Conservation (phyloP, 2,113 vertebrate genomes). For the Sapajus apella region DNA sequence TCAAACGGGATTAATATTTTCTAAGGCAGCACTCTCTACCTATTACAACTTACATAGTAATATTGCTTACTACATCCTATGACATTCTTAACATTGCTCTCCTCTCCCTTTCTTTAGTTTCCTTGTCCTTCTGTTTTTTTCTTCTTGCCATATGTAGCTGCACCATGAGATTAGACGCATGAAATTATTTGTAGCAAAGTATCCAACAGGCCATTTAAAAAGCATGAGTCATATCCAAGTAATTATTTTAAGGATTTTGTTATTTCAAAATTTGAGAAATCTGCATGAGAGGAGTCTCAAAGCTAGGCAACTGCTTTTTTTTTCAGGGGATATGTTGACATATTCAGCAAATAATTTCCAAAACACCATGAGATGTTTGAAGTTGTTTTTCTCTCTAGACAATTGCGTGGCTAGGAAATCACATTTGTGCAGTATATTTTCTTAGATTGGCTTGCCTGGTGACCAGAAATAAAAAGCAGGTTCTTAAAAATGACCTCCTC, state of each 20-base stretch:
- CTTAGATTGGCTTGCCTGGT: slow-evolving; percentile 69
- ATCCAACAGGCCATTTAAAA: slow-evolving; percentile 17
- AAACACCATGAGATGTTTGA: slow-evolving; percentile 55
- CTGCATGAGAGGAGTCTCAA: neutral
- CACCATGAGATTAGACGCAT: neutral
- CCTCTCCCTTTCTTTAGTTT: neutral
- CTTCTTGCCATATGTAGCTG: neutral
- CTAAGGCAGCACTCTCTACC: neutral
- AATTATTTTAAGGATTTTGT: slow-evolving; percentile 43
- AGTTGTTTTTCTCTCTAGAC: slow-evolving; percentile 67
- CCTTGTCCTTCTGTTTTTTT: neutral
- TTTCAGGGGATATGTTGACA: slow-evolving; percentile 36
- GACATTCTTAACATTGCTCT: neutral
- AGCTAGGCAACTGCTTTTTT: slow-evolving; percentile 41
- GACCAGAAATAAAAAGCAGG: slow-evolving; percentile 64
- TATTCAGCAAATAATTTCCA: slow-evolving; percentile 60
- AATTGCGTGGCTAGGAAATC: slow-evolving; percentile 45
- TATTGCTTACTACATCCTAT: too few species aligned
- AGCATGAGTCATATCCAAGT: slow-evolving; percentile 4
- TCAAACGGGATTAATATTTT: neutral
- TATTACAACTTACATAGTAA: neutral
- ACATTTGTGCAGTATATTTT: slow-evolving; percentile 42
- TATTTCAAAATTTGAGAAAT: slow-evolving; percentile 58
- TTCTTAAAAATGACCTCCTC: slow-evolving; percentile 55
- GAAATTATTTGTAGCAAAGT: neutral